Percentiles rank a stretch among this genome's conserved stretches.
Conservation (phyloP, 1,140 invertebrate genomes). For the Lethrus apterus region DNA sequence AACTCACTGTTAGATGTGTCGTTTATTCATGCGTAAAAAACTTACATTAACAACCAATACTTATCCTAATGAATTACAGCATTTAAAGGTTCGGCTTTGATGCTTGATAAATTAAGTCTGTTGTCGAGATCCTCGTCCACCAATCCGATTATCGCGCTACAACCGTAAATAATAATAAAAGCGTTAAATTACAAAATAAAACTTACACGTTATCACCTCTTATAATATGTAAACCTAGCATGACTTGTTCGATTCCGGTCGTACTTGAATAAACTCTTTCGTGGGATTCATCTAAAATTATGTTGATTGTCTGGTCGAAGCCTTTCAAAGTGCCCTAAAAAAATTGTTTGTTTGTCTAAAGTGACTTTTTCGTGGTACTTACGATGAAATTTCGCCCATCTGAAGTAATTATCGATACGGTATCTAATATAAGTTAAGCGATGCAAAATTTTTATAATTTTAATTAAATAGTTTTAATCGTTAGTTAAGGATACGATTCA, state of each 20-base stretch:
- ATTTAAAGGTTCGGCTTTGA: slow-evolving; percentile 85
- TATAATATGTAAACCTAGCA: slow-evolving; percentile 93
- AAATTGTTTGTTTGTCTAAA: too few relatives aligned
- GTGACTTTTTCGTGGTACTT: too few relatives aligned
- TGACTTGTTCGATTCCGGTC: slow-evolving; percentile 91
- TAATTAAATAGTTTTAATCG: slow-evolving; percentile 1
- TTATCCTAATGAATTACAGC: slow-evolving; percentile 66
- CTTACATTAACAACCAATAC: too few relatives aligned
- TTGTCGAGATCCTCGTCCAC: slow-evolving; percentile 87
- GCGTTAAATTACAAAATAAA: slow-evolving; percentile 10
- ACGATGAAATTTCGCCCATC: slow-evolving; percentile 94
- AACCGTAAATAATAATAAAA: slow-evolving; percentile 26
- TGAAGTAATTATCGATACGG: slow-evolving; percentile 88
- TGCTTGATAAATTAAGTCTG: slow-evolving; percentile 72
- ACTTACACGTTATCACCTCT: slow-evolving; percentile 94
- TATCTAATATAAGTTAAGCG: slow-evolving; percentile 53
- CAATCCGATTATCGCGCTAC: slow-evolving; percentile 81
- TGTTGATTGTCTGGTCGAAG: slow-evolving; percentile 97
- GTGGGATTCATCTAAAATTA: slow-evolving; percentile 96
- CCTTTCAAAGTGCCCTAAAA: slow-evolving; percentile 77
- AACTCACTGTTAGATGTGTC: too few relatives aligned
- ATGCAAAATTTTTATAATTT: slow-evolving; percentile 16
- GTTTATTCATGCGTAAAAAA: too few relatives aligned
- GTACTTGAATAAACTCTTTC: slow-evolving; percentile 91
- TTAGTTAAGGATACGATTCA: slow-evolving; percentile 69